Conservation (phyloP, 1,140 invertebrate genomes). For the Atta texana region DNA sequence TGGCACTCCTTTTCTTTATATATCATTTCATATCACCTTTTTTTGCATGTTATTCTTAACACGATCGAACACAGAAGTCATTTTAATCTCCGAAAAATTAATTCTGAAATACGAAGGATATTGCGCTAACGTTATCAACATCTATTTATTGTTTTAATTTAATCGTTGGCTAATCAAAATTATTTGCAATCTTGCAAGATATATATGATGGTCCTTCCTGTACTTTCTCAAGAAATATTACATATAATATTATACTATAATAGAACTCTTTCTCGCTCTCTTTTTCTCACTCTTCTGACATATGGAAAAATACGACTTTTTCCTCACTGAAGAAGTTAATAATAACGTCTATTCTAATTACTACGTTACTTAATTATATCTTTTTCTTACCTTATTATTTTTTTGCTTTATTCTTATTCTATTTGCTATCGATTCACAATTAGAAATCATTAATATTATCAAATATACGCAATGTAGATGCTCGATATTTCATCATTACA, state of each 20-base stretch:
- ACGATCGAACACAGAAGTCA: neutral
- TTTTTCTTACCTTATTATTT: constrained; percentile 12
- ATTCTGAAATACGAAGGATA: constrained; percentile 13
- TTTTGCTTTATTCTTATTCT: constrained; percentile 1
- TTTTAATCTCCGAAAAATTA: constrained; percentile 30
- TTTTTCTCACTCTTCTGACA: neutral
- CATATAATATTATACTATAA: constrained; percentile 31
- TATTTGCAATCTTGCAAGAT: constrained; percentile 18
- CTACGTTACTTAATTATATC: constrained; percentile 32
- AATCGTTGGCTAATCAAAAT: constrained; percentile 10
- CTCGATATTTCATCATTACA: neutral
- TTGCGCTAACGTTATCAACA: neutral
- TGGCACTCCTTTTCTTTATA: constrained; percentile 25
- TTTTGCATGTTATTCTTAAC: constrained; percentile 12
- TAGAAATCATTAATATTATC: neutral
- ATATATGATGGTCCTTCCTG: neutral
- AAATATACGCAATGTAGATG: neutral
- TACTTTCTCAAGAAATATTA: constrained; percentile 32
- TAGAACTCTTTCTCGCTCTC: constrained; percentile 8
- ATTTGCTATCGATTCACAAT: constrained; percentile 2
- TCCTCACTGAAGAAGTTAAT: constrained; percentile 37
- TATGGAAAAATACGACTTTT: constrained; percentile 50
- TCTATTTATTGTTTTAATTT: constrained; percentile 31
- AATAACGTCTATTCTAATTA: constrained; percentile 25
- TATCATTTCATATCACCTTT: neutral